These are phyloP conservation scores for Heliopora coerulea DNA, from an alignment of 92 coral and sea anemone genomes.

Conservation along the genomic window DNA sequence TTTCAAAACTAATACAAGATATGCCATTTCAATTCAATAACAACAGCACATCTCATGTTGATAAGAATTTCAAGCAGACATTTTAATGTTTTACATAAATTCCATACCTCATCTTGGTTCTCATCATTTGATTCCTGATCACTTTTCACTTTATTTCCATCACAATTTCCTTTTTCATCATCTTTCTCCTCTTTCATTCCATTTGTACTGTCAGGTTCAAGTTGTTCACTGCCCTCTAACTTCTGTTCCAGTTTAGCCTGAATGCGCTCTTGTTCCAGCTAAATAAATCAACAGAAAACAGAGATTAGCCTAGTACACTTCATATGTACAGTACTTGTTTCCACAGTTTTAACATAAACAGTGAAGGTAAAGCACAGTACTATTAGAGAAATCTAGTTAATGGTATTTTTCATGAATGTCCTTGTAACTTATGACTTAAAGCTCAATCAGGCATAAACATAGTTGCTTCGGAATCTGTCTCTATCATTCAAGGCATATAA, in stretches of 20 bases:
- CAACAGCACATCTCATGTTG: too few relatives aligned
- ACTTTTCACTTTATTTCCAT: constrained; percentile 37
- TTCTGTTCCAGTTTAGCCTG: constrained; percentile 79
- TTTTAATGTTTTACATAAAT: constrained; percentile 15
- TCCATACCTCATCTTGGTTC: constrained; percentile 29
- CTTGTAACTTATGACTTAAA: too few relatives aligned
- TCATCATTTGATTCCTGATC: constrained; percentile 15
- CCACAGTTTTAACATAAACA: neutral
- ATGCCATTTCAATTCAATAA: too few relatives aligned
- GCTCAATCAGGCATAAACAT: too few relatives aligned
- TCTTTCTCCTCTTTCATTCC: constrained; percentile 52
- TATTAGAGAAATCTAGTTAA: too few relatives aligned
- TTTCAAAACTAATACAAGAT: too few relatives aligned
- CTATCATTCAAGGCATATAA: too few relatives aligned
- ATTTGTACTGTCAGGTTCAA: constrained; percentile 95
- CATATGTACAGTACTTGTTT: too few relatives aligned
- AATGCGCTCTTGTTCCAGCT: constrained; percentile 96
- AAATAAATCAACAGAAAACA: neutral
- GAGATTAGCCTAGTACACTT: too few relatives aligned
- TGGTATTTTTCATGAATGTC: too few relatives aligned
- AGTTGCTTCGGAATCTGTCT: too few relatives aligned
- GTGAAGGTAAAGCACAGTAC: neutral
- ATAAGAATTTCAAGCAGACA: neutral
- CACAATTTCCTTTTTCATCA: constrained; percentile 34
- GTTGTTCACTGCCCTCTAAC: constrained; percentile 73